These are phyloP conservation scores for Acleris cristana DNA, from an alignment of 2,888 invertebrate species.

Conservation along the genomic window DNA sequence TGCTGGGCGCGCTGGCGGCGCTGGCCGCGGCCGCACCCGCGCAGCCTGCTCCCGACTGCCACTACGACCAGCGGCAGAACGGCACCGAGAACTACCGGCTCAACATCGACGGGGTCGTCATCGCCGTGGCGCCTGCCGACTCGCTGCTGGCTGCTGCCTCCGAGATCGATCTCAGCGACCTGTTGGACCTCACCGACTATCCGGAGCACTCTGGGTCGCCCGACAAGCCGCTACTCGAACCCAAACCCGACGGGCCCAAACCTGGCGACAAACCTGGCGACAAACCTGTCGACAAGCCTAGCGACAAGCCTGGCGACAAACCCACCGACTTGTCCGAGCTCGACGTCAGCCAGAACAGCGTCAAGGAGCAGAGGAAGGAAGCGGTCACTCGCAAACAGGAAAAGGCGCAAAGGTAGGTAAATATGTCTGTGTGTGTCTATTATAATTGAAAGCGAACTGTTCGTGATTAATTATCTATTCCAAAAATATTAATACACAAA, in stretches of 20 bases:
- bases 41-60: slow-evolving; percentile 51
- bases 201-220: slow-evolving; percentile 43
- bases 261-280: slow-evolving; percentile 38
- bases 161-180: slow-evolving; percentile 68
- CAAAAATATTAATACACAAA: too few species aligned
- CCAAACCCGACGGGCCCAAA: slow-evolving; percentile 41
- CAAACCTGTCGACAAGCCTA: slow-evolving; percentile 40
- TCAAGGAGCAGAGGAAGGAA: slow-evolving; percentile 65
- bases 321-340: slow-evolving; percentile 34
- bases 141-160: slow-evolving; percentile 83
- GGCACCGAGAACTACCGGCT: slow-evolving; percentile 89
- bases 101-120: slow-evolving; percentile 87
- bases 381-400: slow-evolving; percentile 64
- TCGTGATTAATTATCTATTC: neutral
- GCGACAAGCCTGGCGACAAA: slow-evolving; percentile 42
- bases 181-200: slow-evolving; percentile 64
- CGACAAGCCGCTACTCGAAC: slow-evolving; percentile 26
- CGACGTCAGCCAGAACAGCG: slow-evolving; percentile 57
- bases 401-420: slow-evolving; percentile 68
- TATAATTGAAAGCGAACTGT: neutral
- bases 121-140: slow-evolving; percentile 86
- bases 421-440: neutral
- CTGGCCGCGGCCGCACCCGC: slow-evolving; percentile 55
- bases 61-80: slow-evolving; percentile 90
- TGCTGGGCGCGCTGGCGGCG: slow-evolving; percentile 51